These are phyloP conservation scores for Holacanthella duospinosa DNA, from an alignment of 2,888 invertebrate genomes.

Conservation along the genomic window DNA sequence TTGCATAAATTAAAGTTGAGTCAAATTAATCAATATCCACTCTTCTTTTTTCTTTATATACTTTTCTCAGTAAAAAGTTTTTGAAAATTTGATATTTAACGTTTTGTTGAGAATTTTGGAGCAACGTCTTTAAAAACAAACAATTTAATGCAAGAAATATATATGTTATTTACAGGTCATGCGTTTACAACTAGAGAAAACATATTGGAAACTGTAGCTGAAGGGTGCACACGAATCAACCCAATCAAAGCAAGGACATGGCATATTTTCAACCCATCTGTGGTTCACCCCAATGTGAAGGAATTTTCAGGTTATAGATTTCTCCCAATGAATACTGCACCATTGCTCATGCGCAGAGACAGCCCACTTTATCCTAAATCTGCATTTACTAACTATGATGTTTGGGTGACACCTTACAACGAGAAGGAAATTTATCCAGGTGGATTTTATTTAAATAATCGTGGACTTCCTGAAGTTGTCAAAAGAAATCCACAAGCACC, in stretches of 20 bases:
- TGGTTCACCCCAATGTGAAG: slow-evolving; percentile 24
- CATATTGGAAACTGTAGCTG: slow-evolving; percentile 13
- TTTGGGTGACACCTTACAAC: slow-evolving; percentile 30
- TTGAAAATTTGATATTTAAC: too few species aligned
- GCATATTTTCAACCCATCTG: slow-evolving; percentile 23
- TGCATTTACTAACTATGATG: slow-evolving; percentile 25
- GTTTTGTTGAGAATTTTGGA: too few species aligned
- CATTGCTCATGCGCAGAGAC: slow-evolving; percentile 17
- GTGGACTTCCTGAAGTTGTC: slow-evolving; percentile 10
- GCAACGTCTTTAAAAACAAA: too few species aligned
- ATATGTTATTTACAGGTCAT: slow-evolving; percentile 13
- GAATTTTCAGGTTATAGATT: slow-evolving; percentile 29
- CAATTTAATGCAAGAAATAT: too few species aligned
- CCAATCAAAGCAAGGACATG: slow-evolving; percentile 22
- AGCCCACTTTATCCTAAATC: slow-evolving; percentile 20
- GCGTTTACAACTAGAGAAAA: slow-evolving; percentile 26
- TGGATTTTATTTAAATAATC: slow-evolving; percentile 24
- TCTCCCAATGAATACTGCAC: slow-evolving; percentile 19
- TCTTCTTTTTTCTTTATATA: too few species aligned
- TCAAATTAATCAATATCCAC: too few species aligned
- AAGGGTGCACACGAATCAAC: slow-evolving; percentile 15
- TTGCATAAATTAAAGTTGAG: too few species aligned
- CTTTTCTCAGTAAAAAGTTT: too few species aligned
- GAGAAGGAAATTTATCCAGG: slow-evolving; percentile 20
- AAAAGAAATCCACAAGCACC: not conserved